Base-by-base conservation (phyloP, 2,888 invertebrate species). In the Calameuta pallipes region DNA sequence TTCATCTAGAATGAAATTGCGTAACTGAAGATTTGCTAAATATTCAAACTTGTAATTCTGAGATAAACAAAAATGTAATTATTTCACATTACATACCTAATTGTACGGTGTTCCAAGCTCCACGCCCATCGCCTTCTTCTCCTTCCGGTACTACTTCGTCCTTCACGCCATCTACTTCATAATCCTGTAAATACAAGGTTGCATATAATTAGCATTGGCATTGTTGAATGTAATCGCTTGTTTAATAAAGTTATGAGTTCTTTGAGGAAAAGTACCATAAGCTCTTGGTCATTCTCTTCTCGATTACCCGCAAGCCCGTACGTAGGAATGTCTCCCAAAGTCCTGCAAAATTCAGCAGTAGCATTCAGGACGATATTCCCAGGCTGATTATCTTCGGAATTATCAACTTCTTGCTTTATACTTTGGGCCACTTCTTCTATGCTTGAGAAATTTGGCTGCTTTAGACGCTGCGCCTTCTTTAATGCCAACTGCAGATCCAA, bases 331-430 rank as follows among this genome's bases (percentile, higher is more conserved):
- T 98, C 98, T 1, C 98, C 98, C 11, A 99, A 93, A 74, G 98
- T 98, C 86, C 98, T 95, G 90, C 99, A 99, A 93, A 99, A 99
- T 93, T 99, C 99, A 0, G 98, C 98, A 0, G 98, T 98, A 1
- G 98, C 96, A 93, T 99, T 98, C 78, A 99, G 92, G 79, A 96
- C 94, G 88, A 98, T 98, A 84, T 94, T 93, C 4, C 92, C 93
- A 76, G 84, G 78, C 34, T 84, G 83, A 84, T 80, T 86, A 69
- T 88, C 88, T 4, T 87, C 85, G 1, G 83, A 74, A 75, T 75
- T 82, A 13, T 85, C 82, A 1, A 77, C 78, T 78, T 91, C 90
- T 92, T 94, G 88, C 93, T 94, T 91, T 93, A 95, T 74, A 93
- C 89, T 87, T 92, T 94, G 81, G 93, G 92, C 70, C 93, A 94